Percentiles rank a stretch among this genome's conserved stretches.
phyloP scores from a whole-genome alignment of 1,140 invertebrate species.

The Cyphomyrmex costatus region DNA sequence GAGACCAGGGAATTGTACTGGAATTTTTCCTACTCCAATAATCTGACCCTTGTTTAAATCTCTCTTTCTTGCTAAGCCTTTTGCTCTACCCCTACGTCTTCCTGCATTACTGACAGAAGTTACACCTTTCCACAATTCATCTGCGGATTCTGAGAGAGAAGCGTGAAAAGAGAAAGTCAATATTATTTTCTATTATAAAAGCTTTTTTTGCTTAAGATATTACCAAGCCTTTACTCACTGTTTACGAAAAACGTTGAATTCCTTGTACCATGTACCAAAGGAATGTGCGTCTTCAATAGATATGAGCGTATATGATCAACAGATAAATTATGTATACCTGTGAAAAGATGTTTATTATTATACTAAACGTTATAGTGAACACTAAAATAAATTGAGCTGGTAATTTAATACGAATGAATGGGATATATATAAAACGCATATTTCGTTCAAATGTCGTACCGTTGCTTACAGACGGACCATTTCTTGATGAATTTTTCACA shows the following conservation, averaged over 20 bases:
- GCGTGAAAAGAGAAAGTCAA: conserved; percentile 7
- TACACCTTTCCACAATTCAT: conserved; percentile 97
- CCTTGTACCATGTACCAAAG: conserved; percentile 72
- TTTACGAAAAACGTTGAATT: conserved; percentile 87
- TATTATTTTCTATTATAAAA: background rate
- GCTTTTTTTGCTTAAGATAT: background rate
- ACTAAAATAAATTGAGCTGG: background rate
- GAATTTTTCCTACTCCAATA: conserved; percentile 94
- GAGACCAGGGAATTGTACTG: conserved; percentile 97
- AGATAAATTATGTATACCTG: conserved; percentile 44
- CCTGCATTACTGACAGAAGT: conserved; percentile 98
- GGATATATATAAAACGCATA: background rate
- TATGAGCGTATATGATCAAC: background rate
- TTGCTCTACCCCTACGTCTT: conserved; percentile 97
- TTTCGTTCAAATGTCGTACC: conserved; percentile 30
- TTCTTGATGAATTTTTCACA: conserved; percentile 16
- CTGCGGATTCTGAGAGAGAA: conserved; percentile 89
- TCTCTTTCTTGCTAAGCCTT: conserved; percentile 91
- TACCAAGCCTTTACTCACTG: conserved; percentile 82
- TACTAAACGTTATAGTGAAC: background rate
- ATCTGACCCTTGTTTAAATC: conserved; percentile 97
- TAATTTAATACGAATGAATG: background rate
- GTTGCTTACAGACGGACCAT: background rate
- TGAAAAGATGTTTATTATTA: conserved; percentile 66
- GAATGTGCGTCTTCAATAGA: conserved; percentile 66